These are phyloP conservation scores for Drosophila paulistorum DNA, from an alignment of 1,140 invertebrate species.

Conservation along the genomic window DNA sequence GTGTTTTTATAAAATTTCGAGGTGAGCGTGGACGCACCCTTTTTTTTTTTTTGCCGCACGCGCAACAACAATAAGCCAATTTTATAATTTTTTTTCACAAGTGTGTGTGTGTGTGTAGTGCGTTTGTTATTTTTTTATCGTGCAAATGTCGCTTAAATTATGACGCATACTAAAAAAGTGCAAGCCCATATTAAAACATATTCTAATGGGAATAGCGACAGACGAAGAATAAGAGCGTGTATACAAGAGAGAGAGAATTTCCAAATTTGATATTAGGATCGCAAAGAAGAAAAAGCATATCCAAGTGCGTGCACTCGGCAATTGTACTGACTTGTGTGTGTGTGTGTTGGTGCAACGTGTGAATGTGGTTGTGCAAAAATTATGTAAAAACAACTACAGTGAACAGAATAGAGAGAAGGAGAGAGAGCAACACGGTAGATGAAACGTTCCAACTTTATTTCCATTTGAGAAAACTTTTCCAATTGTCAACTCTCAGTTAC, in stretches of 20 bases:
- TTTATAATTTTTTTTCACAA: conserved; percentile 55
- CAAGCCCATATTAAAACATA: conserved; percentile 46
- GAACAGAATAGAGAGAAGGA: neutral
- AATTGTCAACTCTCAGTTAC: conserved; percentile 63
- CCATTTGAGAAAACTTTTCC: conserved; percentile 48
- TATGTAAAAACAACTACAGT: conserved; percentile 74
- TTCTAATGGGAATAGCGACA: conserved; percentile 31
- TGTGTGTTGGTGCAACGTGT: conserved; percentile 21
- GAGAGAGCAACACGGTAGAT: neutral
- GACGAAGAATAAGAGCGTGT: conserved; percentile 3
- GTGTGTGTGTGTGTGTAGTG: conserved; percentile 46
- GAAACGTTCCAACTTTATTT: conserved; percentile 19
- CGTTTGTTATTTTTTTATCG: conserved; percentile 12
- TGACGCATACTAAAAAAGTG: conserved; percentile 63
- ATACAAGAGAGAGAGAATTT: conserved; percentile 12
- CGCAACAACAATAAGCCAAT: conserved; percentile 49
- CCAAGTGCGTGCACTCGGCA: conserved; percentile 62
- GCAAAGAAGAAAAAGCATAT: conserved; percentile 44
- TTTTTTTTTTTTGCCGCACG: conserved; percentile 41
- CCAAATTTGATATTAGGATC: conserved; percentile 22
- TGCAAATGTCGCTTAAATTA: conserved; percentile 64
- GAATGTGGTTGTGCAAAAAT: conserved; percentile 59
- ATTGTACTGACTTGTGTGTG: conserved; percentile 8
- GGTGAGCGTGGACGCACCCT: conserved; percentile 7
- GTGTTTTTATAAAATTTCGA: neutral